Conservation (phyloP, 1,140 invertebrate genomes). For the Drosophila ficusphila region DNA sequence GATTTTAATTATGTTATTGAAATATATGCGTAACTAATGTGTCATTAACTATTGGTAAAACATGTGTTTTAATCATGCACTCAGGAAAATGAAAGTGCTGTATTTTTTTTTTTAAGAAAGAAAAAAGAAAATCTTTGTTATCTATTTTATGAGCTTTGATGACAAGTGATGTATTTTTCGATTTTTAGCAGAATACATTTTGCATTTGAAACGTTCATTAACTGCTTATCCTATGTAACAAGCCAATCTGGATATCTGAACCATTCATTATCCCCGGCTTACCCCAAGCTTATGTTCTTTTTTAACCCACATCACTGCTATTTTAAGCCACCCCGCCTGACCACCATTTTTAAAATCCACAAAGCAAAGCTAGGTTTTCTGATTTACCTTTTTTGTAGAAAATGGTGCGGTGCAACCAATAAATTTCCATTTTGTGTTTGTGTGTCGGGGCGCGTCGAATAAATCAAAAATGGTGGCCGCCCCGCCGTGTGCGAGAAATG, state of each 20-base stretch:
- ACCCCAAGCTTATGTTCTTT: not conserved
- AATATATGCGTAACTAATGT: not conserved
- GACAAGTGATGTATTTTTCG: no score
- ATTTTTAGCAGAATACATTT: not conserved
- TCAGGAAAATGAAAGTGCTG: no score
- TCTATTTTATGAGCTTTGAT: no score
- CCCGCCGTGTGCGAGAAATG: conserved; percentile 13
- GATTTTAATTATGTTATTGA: not conserved
- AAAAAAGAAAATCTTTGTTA: no score
- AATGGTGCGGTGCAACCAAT: conserved; percentile 49
- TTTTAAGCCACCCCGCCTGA: not conserved
- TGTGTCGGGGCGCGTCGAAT: conserved; percentile 47
- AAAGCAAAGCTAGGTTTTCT: conserved; percentile 12
- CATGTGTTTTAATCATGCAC: not conserved
- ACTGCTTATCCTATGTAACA: not conserved
- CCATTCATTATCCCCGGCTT: conserved; percentile 8
- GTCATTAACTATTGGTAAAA: not conserved
- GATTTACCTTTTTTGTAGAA: conserved; percentile 37
- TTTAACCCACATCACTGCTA: conserved; percentile 17
- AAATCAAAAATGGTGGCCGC: conserved; percentile 74
- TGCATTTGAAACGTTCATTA: not conserved
- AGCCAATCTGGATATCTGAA: not conserved
- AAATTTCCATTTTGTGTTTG: conserved; percentile 73
- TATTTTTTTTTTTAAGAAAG: no score
- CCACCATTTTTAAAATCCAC: conserved; percentile 14